Base-by-base conservation (phyloP, 2,113 vertebrate genomes). In the Ciconia boyciana region DNA sequence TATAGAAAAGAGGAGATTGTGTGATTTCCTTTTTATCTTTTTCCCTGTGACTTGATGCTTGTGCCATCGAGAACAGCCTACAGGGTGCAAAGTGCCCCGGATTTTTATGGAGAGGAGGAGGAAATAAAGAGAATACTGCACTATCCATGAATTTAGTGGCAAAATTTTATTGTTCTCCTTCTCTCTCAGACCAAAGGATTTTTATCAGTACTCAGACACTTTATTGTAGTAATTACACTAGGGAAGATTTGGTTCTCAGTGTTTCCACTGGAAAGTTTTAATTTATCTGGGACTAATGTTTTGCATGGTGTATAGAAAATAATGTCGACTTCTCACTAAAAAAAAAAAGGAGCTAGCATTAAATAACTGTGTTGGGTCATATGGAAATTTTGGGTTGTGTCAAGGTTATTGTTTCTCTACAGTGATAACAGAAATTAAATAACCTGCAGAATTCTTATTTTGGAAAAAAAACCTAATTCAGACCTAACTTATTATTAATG, bases 401-500 rank as follows among this genome's bases (percentile, higher is more conserved):
- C 83, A 87, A 91, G 49, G 54, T 93, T 86, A 72, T 61, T 91
- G 16, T 71, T 91, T 90, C 54, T 86, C 49, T 91, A 31, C 19
- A 77, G 49, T 69, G 49, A 69, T 83, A 74, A 86, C 3, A 86
- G 25, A 87, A 93, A 75, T 78, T 64, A 84, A 90, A 68, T 51
- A 62, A 85, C 24, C 8, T 64, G 34, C 49, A 74, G 75, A 74
- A 95, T 88, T 91, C 10, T 22, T 96, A 87, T 93, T 95, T 96
- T 93, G 76, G 60, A 76, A 48, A 84, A 96, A 96, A 96, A 51
- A 39, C 39, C 3, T 91, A 76, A 54, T 26, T 97, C 75, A 95
- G 55, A 78, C 87, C 91, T 94, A 95, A 85, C 83, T 90, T 83
- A 74, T 74, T 97, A 97, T 94, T 98, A 97, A 97, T 95, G 86